Evolutionary conservation across 92 coral and sea anemone species (phyloP).

Genomic region (Epizoanthus ramosus): DNA sequence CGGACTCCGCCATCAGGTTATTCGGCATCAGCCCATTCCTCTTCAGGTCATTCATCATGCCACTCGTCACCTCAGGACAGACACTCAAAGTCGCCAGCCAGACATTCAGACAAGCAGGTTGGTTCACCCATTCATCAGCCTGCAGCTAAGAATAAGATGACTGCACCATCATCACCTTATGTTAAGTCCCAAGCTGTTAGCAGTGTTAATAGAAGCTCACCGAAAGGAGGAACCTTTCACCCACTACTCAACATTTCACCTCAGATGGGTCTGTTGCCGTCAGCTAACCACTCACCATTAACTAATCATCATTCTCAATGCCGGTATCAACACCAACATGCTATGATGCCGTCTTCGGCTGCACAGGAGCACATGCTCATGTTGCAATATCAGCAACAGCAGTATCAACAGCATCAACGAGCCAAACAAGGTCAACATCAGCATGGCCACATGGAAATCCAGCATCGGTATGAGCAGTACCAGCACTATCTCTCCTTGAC

Average conservation of each 20-base stretch:
- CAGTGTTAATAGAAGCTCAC: slow-evolving; percentile 2
- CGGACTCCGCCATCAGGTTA: slow-evolving; percentile 4
- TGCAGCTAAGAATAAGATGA: background rate
- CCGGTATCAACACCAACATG: slow-evolving; percentile 19
- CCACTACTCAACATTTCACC: slow-evolving; percentile 23
- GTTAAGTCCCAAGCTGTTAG: slow-evolving; percentile 14
- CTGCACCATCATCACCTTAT: slow-evolving; percentile 10
- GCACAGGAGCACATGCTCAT: slow-evolving; percentile 18
- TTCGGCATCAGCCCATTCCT: background rate
- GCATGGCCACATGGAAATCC: slow-evolving; percentile 22
- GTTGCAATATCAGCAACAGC: slow-evolving; percentile 29
- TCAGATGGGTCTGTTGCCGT: slow-evolving; percentile 9
- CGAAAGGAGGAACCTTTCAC: slow-evolving; percentile 17
- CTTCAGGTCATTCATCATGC: background rate
- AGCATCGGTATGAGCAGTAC: slow-evolving; percentile 39
- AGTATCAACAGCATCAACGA: slow-evolving; percentile 21
- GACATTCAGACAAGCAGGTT: slow-evolving; percentile 16
- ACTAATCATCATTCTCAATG: slow-evolving; percentile 19
- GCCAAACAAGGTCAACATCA: slow-evolving; percentile 15
- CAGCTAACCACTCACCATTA: slow-evolving; percentile 10
- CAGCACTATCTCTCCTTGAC: slow-evolving; percentile 7
- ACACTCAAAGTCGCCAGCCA: slow-evolving; percentile 20
- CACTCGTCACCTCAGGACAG: slow-evolving; percentile 23
- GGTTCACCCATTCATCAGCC: slow-evolving; percentile 31
- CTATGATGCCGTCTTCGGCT: slow-evolving; percentile 17